A percentile compares a stretch with the other conserved stretches of the same genome.
phyloP scores from a whole-genome alignment of 1,140 invertebrate species.

The Pentalonia nigronervosa region DNA sequence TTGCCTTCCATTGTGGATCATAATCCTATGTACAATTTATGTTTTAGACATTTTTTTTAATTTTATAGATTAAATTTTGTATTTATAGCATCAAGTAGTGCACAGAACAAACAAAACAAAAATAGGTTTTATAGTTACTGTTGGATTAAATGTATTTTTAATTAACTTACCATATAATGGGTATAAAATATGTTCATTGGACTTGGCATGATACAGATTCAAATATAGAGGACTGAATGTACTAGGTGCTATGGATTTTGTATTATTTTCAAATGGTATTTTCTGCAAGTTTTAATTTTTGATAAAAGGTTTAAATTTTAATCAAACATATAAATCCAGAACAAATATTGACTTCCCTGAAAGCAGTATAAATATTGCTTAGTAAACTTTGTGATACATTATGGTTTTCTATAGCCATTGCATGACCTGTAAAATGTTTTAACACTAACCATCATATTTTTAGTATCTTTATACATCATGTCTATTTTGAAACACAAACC shows the following conservation, averaged over 20 bases:
- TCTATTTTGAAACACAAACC: background rate
- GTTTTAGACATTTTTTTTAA: background rate
- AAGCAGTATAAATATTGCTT: conserved; percentile 70
- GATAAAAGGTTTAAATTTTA: conserved; percentile 65
- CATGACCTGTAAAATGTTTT: conserved; percentile 69
- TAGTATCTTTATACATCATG: conserved; percentile 17
- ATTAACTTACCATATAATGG: conserved; percentile 83
- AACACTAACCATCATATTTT: conserved; percentile 11
- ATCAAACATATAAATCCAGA: conserved; percentile 63
- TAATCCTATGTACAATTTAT: conserved; percentile 69
- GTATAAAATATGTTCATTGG: conserved; percentile 83
- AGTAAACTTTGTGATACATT: conserved; percentile 77
- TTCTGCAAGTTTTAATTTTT: conserved; percentile 75
- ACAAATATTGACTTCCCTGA: conserved; percentile 64
- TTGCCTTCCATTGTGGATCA: conserved; percentile 75
- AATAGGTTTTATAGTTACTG: conserved; percentile 62
- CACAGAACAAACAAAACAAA: conserved; percentile 5
- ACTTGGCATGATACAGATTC: conserved; percentile 87
- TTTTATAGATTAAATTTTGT: conserved; percentile 36
- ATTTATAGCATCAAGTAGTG: conserved; percentile 5
- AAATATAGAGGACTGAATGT: conserved; percentile 79
- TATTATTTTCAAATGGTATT: conserved; percentile 75
- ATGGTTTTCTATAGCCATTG: conserved; percentile 76
- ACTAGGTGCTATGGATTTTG: conserved; percentile 80
- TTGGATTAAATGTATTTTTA: conserved; percentile 76